A percentile compares a stretch with the other conserved stretches of the same genome.
phyloP scores from a whole-genome alignment of 2,797 vertebrate species.

The Phoebastria nigripes region DNA sequence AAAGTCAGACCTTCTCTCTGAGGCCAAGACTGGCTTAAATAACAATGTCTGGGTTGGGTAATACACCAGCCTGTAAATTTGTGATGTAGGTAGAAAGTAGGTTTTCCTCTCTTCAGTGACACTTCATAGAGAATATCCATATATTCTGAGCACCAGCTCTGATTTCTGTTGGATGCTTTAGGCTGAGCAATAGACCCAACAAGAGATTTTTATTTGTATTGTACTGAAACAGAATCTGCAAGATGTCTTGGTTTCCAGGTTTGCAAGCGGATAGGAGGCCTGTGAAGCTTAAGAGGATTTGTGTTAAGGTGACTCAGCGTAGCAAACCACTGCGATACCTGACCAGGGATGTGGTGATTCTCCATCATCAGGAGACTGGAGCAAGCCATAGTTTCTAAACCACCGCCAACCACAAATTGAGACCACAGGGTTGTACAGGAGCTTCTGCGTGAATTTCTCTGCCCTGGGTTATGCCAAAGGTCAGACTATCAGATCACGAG shows the following conservation, averaged over 20 bases:
- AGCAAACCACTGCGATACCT: background rate
- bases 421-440: background rate
- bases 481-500: background rate
- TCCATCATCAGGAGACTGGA: background rate
- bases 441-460: background rate
- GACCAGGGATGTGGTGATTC: background rate
- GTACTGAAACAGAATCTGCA: background rate
- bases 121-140: background rate
- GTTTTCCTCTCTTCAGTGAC: background rate
- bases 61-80: background rate
- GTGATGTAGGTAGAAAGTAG: background rate
- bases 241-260: background rate
- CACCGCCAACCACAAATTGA: background rate
- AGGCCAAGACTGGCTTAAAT: background rate
- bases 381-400: background rate
- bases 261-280: background rate
- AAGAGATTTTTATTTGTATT: background rate
- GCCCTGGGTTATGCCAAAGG: background rate
- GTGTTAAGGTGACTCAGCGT: background rate
- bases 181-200: background rate
- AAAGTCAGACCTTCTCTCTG: background rate
- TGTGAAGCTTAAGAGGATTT: background rate
- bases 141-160: background rate
- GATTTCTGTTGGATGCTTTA: background rate
- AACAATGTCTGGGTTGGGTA: background rate